Base-by-base conservation (phyloP, 2,888 invertebrate genomes). In the Heliconius hortense region DNA sequence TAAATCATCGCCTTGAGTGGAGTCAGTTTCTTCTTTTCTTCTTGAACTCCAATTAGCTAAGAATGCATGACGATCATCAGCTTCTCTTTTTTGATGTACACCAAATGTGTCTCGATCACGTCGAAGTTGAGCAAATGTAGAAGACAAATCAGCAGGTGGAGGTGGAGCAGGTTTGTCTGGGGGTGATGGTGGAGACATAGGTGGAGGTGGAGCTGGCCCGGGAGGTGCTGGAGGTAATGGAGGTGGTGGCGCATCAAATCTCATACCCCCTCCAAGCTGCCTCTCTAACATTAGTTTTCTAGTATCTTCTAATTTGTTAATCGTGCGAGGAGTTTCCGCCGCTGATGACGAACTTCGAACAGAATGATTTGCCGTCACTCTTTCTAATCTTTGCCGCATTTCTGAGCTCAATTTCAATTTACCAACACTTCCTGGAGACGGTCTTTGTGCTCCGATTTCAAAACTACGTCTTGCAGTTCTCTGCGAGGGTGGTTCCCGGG, bases 331-430 rank as follows among this genome's bases (percentile, higher is more conserved):
- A 79, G 96, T 96, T 81, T 97, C 97, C 0, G 95, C 94, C 15
- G 94, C 94, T 31, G 96, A 96, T 24, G 97, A 96, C 10, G 96
- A 95, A 18, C 97, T 97, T 31, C 98, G 94, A 0, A 98, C 96
- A 4, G 97, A 98, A 87, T 98, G 98, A 82, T 97, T 97, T 0
- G 98, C 97, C 0, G 98, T 98, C 0, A 98, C 98, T 86, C 97
- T 96, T 87, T 98, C 98, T 77, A 98, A 88, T 79, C 98, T 95
- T 84, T 97, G 97, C 21, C 98, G 95, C 98, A 98, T 98, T 91
- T 98, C 98, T 0, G 97, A 97, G 85, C 98, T 98, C 13, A 98
- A 95, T 83, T 98, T 97, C 1, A 98, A 89, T 87, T 98, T 98
- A 0, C 98, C 98, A 7, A 98, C 97, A 85, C 97, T 98, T 3